A percentile compares a stretch with the other conserved stretches of the same genome.
Evolutionary conservation across 2,797 vertebrate species (phyloP).

Genomic region (Poecilia picta): DNA sequence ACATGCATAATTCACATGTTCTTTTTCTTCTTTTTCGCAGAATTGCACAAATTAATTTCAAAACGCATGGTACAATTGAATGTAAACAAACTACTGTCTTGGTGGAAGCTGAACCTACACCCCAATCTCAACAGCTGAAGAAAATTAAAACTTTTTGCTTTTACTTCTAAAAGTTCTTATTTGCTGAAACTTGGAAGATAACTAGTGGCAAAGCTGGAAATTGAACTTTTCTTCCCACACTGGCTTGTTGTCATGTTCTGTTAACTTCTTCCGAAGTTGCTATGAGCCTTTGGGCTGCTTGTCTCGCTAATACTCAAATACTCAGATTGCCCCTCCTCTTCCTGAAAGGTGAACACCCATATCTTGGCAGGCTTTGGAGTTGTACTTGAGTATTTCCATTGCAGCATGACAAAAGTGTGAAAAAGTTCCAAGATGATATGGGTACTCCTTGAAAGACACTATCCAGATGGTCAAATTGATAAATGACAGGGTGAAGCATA

Average conservation of each 20-base stretch:
- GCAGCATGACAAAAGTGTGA: background rate
- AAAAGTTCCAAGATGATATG: background rate
- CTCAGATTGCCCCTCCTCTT: background rate
- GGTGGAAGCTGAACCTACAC: too few relatives aligned
- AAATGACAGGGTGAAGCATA: slow-evolving; percentile 12
- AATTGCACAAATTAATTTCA: too few relatives aligned
- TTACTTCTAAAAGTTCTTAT: background rate
- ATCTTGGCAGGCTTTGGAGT: background rate
- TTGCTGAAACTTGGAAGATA: background rate
- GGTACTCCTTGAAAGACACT: background rate
- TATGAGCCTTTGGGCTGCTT: background rate
- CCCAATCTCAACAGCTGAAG: too few relatives aligned
- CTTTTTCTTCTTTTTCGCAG: background rate
- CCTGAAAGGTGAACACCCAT: background rate
- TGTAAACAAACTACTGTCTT: background rate
- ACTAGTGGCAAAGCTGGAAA: background rate
- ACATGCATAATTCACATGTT: background rate
- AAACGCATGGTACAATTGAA: background rate
- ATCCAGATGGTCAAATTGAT: background rate
- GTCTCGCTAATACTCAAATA: background rate
- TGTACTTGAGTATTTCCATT: background rate
- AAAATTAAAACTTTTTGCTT: too few relatives aligned
- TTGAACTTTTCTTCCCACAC: background rate
- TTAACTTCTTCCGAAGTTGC: background rate
- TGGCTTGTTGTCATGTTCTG: background rate